Evolutionary conservation across 2,797 vertebrate genomes (phyloP), one percentile per base, ranked within the genome.

Genomic region (Catamblyrhynchus diadema): DNA sequence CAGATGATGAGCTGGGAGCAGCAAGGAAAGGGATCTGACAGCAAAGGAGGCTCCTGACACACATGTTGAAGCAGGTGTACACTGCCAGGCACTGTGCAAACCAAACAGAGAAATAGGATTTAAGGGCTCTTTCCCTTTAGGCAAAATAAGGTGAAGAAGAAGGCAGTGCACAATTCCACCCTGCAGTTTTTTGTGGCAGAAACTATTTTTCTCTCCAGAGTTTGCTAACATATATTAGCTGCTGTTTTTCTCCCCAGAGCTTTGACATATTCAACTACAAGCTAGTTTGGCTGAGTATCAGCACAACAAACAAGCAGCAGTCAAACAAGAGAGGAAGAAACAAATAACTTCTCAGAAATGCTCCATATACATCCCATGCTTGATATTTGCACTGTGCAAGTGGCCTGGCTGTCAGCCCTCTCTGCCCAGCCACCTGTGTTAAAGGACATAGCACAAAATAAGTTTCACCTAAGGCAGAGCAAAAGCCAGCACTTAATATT

Each of bases 241-340:
- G 84, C 69, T 80, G 23, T 72, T 90, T 93, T 96, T 54, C 94
- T 90, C 82, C 77, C 89, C 80, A 75, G 72, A 94, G 82, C 81
- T 92, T 92, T 86, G 89, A 86, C 70, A 30, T 61, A 9, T 35
- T 85, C 83, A 87, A 8, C 79, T 70, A 66, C 82, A 72, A 86
- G 61, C 32, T 81, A 13, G 62, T 69, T 91, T 86, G 59, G 56
- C 56, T 35, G 78, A 19, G 53, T 47, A 80, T 89, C 73, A 57
- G 72, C 41, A 39, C 79, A n/a, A n/a, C 48, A 67, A 91, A 53
- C 33, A 42, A 66, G 66, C 41, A 53, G 48, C 41, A 57, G 67
- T 73, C 78, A 69, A 66, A 75, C 1, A 14, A 48, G 57, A 86
- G 56, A 67, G 48, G 35, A 57, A 81, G 74, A 60, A 90, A 61